Base-by-base conservation (phyloP, 2,113 vertebrate genomes). In the Centropristis striata region DNA sequence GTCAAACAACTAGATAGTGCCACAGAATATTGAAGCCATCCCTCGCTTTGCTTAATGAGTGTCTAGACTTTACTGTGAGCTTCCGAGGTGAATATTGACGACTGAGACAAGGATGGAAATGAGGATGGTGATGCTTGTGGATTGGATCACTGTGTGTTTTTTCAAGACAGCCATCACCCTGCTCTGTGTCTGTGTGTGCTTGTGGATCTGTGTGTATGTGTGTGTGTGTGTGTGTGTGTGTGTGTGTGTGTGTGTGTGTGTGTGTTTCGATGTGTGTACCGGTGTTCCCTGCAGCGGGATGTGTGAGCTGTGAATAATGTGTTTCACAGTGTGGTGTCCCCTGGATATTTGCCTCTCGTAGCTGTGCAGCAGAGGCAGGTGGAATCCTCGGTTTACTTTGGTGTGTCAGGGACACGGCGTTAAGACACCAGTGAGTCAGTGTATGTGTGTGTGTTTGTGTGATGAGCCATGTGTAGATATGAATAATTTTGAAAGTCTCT, bases 221-320 rank as follows among this genome's bases (percentile, higher is more conserved):
- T 44, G 3, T 25, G 25, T 55, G 36, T 14, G 41, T n/a, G 5
- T 16, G 14, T 47, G 27, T 37, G 25, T 60, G 49, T 32, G 16
- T 69, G 51, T n/a, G n/a, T 46, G 11, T 71, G 27, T 36, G 39
- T 49, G 25, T 47, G 42, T 8, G 11, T 28, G 5, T 20, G 39
- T 79, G 21, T 53, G 28, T 51, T 28, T 36, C 13, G 23, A 18
- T 63, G 54, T 75, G 42, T 46, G 53, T 28, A 4, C 3, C 0
- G 0, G 41, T 44, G 65, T 61, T 80, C 75, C 77, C 81, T 79
- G 60, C 60, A 64, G 81, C 18, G 28, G 60, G 61, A 46, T 49
- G 72, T 79, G 66, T 71, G 86, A 81, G 66, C 57, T 81, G 85
- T 84, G 86, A 90, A 86, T 91, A 89, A 90, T 83, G 84, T 63